phyloP scores from a whole-genome alignment of 1,140 invertebrate genomes.

The Melipona quadrifasciata region DNA sequence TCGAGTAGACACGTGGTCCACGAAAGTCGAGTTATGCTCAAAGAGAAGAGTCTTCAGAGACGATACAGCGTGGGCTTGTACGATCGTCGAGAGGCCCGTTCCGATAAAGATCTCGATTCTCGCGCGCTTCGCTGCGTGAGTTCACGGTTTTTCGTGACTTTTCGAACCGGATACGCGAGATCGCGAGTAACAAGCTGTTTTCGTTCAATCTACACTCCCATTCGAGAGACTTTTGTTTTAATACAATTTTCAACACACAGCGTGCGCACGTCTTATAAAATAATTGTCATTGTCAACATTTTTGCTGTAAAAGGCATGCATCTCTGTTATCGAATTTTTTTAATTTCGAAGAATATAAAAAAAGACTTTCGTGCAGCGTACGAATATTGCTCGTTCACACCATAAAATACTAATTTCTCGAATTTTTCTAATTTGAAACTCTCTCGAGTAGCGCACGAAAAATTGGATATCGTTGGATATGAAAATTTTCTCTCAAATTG shows the following conservation, averaged over 20 bases:
- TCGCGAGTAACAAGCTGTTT: neutral
- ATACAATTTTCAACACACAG: too few relatives aligned
- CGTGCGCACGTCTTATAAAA: too few relatives aligned
- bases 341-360: too few relatives aligned
- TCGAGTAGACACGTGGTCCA: neutral
- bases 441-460: neutral
- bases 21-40: neutral
- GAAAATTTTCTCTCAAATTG: neutral
- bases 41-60: neutral
- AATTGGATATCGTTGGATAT: neutral
- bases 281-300: too few relatives aligned
- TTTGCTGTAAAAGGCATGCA: too few relatives aligned
- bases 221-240: too few relatives aligned
- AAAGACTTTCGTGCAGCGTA: too few relatives aligned
- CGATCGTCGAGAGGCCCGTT: neutral
- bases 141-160: slow-evolving; percentile 15
- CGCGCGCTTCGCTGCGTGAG: neutral
- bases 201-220: neutral
- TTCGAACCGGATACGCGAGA: neutral
- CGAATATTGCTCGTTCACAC: too few relatives aligned
- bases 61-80: slow-evolving; percentile 5
- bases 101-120: slow-evolving; percentile 19
- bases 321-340: too few relatives aligned
- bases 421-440: too few relatives aligned
- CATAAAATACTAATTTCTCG: too few relatives aligned